A percentile compares a stretch with the other conserved stretches of the same genome.
These are phyloP conservation scores for Indicator indicator DNA, from an alignment of 2,113 vertebrate genomes.

Conservation along the genomic window DNA sequence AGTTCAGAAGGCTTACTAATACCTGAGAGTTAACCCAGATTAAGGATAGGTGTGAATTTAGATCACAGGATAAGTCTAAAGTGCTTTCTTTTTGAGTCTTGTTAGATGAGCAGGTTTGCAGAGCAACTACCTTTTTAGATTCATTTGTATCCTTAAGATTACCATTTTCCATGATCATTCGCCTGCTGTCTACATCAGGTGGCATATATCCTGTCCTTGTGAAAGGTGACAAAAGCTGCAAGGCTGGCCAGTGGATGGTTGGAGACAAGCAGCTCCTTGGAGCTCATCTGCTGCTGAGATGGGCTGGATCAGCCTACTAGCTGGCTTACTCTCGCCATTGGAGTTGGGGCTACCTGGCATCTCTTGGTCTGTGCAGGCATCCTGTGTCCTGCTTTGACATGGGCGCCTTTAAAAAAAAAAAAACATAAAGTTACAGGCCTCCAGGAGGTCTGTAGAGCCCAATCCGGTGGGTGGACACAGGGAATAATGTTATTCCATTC, in stretches of 20 bases:
- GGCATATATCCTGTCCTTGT: neutral
- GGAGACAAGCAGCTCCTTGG: neutral
- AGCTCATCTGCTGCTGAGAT: neutral
- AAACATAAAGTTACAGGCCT: too few species aligned
- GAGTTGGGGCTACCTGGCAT: neutral
- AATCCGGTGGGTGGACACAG: too few species aligned
- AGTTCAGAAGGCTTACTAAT: neutral
- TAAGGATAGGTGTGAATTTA: neutral
- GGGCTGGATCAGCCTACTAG: neutral
- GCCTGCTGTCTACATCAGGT: neutral
- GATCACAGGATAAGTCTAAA: neutral
- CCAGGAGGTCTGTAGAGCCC: too few species aligned
- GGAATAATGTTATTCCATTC: too few species aligned
- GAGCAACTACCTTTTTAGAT: neutral
- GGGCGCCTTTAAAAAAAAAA: too few species aligned
- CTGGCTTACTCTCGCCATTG: neutral
- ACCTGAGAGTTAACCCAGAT: neutral
- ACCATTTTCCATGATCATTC: neutral
- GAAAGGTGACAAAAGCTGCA: neutral
- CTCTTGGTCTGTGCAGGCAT: neutral
- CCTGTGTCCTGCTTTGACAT: too few species aligned
- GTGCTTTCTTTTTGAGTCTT: neutral
- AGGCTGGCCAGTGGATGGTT: rapidly evolving
- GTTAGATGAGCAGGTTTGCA: neutral
- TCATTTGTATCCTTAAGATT: neutral